Base-by-base conservation (phyloP, 2,888 invertebrate species). In the Zhuqinia jingwanae region DNA sequence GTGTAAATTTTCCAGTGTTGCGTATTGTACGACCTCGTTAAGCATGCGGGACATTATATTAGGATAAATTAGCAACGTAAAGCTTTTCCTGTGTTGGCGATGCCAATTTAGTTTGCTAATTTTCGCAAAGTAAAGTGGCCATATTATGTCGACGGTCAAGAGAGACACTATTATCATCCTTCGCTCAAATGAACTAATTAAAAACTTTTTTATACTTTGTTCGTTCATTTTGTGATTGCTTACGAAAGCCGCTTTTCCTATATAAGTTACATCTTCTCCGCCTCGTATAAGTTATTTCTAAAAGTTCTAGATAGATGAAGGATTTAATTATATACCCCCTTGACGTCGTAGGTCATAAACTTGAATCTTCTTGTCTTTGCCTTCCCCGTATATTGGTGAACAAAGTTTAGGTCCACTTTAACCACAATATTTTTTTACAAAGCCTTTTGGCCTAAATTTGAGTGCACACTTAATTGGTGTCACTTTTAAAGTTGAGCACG, bases 391-490 rank as follows among this genome's bases (percentile, higher is more conserved):
- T 36, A 63, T 53, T 53, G 10, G 15, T 22, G 17, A 13, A 60
- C 63, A n/a, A 65, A 65, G 27, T 65, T 56, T 56, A 20, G 63
- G 63, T 17, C 63, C 30, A 36, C 30, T 30, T 30, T 36, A 36
- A 11, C 56, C 25, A 22, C 10, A 30, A 63, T 30, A 36, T 63
- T 17, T 13, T 13, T 42, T 47, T 45, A 78, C 60, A 58, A 58
- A 63, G 45, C 78, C 42, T 47, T 63, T 15, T 56, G 78, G 78
- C 78, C 60, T 45, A 60, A 63, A 78, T 78, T 58, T 42, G 53
- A 30, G 36, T 60, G 78, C 30, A 17, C 53, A 75, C 53, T 75
- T 75, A 15, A 75, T 63, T 63, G 63, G 30, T 63, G 63, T 63
- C 50, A 53, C 53, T 75, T 75, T 17, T 75, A 47, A 22, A 53